phyloP scores from a whole-genome alignment of 2,797 vertebrate species.

The Babyrousa celebensis region DNA sequence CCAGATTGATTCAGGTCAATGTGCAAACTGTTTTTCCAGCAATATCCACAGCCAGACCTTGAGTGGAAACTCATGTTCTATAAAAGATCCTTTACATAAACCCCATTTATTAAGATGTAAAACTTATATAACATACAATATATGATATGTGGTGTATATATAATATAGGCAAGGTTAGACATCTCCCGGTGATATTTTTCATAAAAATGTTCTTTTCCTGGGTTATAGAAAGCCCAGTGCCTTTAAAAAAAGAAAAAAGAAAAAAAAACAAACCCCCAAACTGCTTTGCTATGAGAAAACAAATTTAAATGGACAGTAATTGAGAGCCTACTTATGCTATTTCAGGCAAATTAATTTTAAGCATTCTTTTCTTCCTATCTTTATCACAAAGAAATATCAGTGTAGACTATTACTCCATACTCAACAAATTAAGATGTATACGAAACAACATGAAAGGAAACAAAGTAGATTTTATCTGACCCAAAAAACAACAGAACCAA shows the following conservation, averaged over 20 bases:
- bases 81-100: constrained; percentile 77
- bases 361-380: constrained; percentile 77
- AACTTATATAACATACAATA: constrained; percentile 75
- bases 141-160: constrained; percentile 46
- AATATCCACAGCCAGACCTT: constrained; percentile 68
- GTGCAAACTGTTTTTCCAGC: constrained; percentile 65
- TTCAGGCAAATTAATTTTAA: constrained; percentile 65
- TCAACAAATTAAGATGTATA: constrained; percentile 85
- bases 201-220: constrained; percentile 81
- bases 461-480: constrained; percentile 98
- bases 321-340: constrained; percentile 59
- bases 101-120: constrained; percentile 67
- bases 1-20: constrained; percentile 69
- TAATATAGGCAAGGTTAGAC: constrained; percentile 75
- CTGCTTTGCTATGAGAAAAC: constrained; percentile 78
- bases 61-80: constrained; percentile 65
- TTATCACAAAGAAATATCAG: constrained; percentile 81
- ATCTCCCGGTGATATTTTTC: constrained; percentile 76
- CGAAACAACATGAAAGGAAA: constrained; percentile 95
- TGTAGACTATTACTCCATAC: constrained; percentile 83
- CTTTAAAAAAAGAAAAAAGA: constrained; percentile 57
- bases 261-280: background rate
- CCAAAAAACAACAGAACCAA: constrained; percentile 95
- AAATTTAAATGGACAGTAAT: constrained; percentile 75
- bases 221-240: constrained; percentile 77